Evolutionary conservation across 2,888 invertebrate species (phyloP).

Genomic region (Eupithecia insigniata): DNA sequence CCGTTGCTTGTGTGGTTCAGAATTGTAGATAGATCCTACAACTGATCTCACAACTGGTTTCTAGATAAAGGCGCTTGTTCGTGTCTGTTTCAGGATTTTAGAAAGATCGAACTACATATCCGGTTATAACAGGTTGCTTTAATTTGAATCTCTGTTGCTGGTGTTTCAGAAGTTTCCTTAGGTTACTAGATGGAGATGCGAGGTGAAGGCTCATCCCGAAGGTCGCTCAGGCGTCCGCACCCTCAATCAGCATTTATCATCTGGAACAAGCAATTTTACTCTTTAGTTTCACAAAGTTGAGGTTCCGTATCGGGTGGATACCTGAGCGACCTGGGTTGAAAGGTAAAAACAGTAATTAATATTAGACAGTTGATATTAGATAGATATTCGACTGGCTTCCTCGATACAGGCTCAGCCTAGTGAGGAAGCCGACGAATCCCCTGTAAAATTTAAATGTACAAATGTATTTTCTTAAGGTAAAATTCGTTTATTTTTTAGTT

Average conservation of each 20-base stretch:
- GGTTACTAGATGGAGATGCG: conserved; percentile 19
- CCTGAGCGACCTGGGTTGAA: conserved; percentile 75
- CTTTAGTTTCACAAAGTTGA: conserved; percentile 65
- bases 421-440: too few species aligned
- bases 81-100: neutral
- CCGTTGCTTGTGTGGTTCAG: neutral
- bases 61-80: neutral
- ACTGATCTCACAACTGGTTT: neutral
- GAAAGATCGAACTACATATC: neutral
- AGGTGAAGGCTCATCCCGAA: conserved; percentile 48
- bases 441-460: too few species aligned
- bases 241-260: conserved; percentile 81
- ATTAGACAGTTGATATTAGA: neutral
- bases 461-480: too few species aligned
- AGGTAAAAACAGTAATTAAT: conserved; percentile 24
- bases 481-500: too few species aligned
- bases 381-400: too few species aligned
- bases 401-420: too few species aligned
- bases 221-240: conserved; percentile 79
- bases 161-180: neutral
- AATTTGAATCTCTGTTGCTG: too few species aligned
- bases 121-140: neutral
- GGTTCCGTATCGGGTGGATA: conserved; percentile 58
- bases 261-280: conserved; percentile 82
- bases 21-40: neutral